Conservation (phyloP, 1,140 invertebrate species). For the Holcopasites calliopsidis region DNA sequence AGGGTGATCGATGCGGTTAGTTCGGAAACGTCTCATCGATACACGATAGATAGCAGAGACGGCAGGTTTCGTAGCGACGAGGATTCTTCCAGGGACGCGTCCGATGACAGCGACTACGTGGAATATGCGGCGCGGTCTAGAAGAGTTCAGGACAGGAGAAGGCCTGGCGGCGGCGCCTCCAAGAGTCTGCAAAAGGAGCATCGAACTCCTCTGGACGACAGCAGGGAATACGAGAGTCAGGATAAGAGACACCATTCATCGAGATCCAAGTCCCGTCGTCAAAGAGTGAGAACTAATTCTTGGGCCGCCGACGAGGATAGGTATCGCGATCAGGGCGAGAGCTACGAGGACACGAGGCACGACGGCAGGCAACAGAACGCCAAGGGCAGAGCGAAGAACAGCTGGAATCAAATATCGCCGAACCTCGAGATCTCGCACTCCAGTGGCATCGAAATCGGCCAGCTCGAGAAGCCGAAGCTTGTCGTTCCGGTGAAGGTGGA, state of each 20-base stretch:
- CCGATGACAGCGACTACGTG: constrained; percentile 69
- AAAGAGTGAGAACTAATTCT: constrained; percentile 60
- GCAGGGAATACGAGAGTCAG: constrained; percentile 49
- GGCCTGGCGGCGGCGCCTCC: constrained; percentile 62
- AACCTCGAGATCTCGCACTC: constrained; percentile 69
- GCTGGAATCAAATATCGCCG: constrained; percentile 71
- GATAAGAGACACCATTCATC: constrained; percentile 57
- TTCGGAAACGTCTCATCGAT: constrained; percentile 29
- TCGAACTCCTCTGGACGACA: constrained; percentile 50
- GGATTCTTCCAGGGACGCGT: constrained; percentile 65
- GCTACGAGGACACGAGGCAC: constrained; percentile 51
- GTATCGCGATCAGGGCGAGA: constrained; percentile 55
- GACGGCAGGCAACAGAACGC: neutral
- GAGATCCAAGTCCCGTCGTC: constrained; percentile 62
- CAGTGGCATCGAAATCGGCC: constrained; percentile 68
- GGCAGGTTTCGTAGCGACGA: constrained; percentile 65
- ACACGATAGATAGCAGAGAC: constrained; percentile 34
- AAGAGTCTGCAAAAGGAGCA: constrained; percentile 73
- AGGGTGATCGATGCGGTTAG: constrained; percentile 15
- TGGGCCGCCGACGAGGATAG: constrained; percentile 66
- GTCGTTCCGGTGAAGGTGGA: constrained; percentile 72
- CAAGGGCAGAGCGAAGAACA: constrained; percentile 31
- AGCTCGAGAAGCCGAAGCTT: constrained; percentile 74
- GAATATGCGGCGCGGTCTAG: constrained; percentile 70
- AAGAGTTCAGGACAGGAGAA: constrained; percentile 67